Evolutionary conservation across 2,113 vertebrate genomes (phyloP), one percentile per base, ranked within the genome.

Genomic region (Nasalis larvatus): DNA sequence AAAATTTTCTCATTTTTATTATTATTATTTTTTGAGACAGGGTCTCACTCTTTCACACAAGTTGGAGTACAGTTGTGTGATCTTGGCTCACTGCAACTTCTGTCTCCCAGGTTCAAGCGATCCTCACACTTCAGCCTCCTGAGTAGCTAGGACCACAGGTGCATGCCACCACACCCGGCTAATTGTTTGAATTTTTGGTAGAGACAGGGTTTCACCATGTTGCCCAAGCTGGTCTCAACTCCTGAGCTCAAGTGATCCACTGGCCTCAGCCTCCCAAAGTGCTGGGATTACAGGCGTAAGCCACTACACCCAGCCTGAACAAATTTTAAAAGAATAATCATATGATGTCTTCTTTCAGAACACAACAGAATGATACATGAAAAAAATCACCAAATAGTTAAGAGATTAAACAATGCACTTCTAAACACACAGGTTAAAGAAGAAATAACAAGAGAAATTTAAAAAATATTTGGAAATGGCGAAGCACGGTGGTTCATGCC

Each of bases 401-500:
- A 45, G 42, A 40, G 37, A 82, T 94, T 91, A 91, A 63, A 60
- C 42, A 95, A 91, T 14, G 77, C 30, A 83, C 56, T 77, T 82
- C 45, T 54, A 78, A 86, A 40, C 17, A 92, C 4, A 66, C 37
- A n/a, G 35, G 25, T 82, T 47, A 83, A 68, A 78, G 60, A 76
- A 74, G n/a, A 90, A 96, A 83, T 87, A 58, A 73, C 52, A 52
- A 69, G 18, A 94, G n/a, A 95, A 91, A 92, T 40, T 88, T 83
- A 18, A 92, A 85, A 89, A 52, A 60, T 60, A 30, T 60, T 60
- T 60, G 58, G 58, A 60, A 30, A 4, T 30, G 58, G 58, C 58
- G 11, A 60, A 27, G 58, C 58, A 0, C 5, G 4, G 58, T 60
- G 58, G 58, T 27, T 60, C 58, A 60, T 5, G 1, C 25, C 58